phyloP scores from a whole-genome alignment of 2,797 vertebrate genomes.

The Alfaro cultratus region DNA sequence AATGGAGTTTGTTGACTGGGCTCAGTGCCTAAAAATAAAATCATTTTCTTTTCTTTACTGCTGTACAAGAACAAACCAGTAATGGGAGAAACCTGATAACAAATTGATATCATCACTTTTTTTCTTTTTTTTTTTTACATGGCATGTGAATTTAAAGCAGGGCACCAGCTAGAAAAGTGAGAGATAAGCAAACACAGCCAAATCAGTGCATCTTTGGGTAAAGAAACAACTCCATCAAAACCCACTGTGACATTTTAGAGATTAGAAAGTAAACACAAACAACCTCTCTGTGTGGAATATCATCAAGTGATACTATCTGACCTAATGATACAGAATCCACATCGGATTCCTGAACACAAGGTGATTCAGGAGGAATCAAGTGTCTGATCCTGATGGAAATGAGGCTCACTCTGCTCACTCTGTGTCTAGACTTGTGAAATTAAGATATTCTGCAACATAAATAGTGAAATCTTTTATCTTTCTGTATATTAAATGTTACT shows the following conservation, averaged over 20 bases:
- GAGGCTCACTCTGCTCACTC: neutral
- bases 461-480: neutral
- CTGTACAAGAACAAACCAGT: conserved; percentile 3
- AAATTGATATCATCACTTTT: conserved; percentile 11
- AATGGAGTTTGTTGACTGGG: conserved; percentile 17
- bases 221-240: conserved; percentile 6
- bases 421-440: neutral
- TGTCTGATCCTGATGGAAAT: neutral
- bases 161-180: neutral
- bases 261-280: conserved; percentile 5
- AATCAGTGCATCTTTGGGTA: conserved; percentile 8
- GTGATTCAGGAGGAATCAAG: neutral
- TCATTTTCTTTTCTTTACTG: conserved; percentile 3
- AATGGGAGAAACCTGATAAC: conserved; percentile 7
- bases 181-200: conserved; percentile 14
- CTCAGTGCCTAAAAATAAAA: conserved; percentile 36
- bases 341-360: neutral
- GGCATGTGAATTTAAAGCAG: conserved; percentile 28
- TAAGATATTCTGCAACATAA: neutral
- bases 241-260: conserved; percentile 6
- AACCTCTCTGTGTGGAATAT: neutral
- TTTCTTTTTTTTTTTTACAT: conserved; percentile 16
- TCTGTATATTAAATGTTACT: neutral
- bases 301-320: neutral
- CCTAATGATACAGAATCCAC: neutral